These are phyloP conservation scores for Drosophila suzukii DNA, from an alignment of 1,140 invertebrate species.

Conservation along the genomic window DNA sequence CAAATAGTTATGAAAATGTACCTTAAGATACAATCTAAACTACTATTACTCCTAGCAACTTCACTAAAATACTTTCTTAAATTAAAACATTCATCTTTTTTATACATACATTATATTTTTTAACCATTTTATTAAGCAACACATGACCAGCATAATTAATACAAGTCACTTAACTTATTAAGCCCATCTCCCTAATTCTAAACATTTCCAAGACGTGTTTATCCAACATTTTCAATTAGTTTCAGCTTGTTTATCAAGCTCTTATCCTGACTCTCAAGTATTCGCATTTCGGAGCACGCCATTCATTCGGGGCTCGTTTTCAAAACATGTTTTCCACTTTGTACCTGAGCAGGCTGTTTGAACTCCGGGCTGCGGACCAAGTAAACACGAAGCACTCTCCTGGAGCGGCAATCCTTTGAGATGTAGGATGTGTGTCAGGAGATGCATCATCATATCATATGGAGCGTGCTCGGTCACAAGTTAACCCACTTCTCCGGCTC, in stretches of 20 bases:
- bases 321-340: conserved; percentile 30
- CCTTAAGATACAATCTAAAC: no score
- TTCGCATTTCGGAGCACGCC: conserved; percentile 8
- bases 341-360: conserved; percentile 10
- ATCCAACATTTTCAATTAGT: conserved; percentile 23
- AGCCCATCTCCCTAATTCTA: conserved; percentile 4
- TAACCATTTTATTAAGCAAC: background rate
- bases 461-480: conserved; percentile 34
- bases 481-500: conserved; percentile 60
- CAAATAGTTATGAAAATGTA: no score
- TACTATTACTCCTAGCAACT: no score
- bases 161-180: conserved; percentile 7
- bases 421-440: conserved; percentile 52
- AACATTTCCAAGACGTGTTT: conserved; percentile 11
- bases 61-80: no score
- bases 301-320: conserved; percentile 31
- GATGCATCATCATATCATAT: conserved; percentile 14
- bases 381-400: conserved; percentile 38
- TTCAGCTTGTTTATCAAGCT: conserved; percentile 16
- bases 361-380: conserved; percentile 43
- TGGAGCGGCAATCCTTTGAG: conserved; percentile 44
- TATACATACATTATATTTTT: background rate
- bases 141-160: background rate
- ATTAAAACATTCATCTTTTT: no score
- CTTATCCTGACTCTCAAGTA: conserved; percentile 42